Percentiles rank a stretch among this genome's conserved stretches.
phyloP scores from a whole-genome alignment of 2,888 invertebrate species.

The Corbicula japonica region DNA sequence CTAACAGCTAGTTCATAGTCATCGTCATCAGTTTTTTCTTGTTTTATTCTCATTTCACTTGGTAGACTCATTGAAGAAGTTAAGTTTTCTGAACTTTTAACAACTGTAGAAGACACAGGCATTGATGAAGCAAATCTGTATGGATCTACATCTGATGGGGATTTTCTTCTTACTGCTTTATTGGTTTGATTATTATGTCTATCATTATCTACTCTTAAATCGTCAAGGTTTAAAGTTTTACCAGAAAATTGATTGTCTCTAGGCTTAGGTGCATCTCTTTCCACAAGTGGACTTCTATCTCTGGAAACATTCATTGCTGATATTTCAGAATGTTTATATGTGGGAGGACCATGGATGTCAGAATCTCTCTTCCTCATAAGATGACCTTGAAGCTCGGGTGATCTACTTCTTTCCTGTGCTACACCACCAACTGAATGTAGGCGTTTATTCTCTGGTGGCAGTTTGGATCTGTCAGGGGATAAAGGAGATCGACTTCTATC shows the following conservation, averaged over 20 bases:
- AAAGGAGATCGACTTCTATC: too few species aligned
- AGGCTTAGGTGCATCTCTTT: not conserved
- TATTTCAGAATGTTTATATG: too few species aligned
- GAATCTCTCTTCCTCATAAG: too few species aligned
- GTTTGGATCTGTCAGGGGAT: too few species aligned
- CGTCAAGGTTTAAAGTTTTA: conserved; percentile 22
- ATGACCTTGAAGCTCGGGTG: too few species aligned
- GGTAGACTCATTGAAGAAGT: conserved; percentile 12
- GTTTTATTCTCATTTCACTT: conserved; percentile 34
- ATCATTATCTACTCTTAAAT: conserved; percentile 7
- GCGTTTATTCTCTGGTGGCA: too few species aligned
- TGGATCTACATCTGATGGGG: not conserved
- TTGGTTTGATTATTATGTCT: not conserved
- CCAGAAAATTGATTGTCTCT: not conserved
- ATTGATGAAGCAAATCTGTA: conserved; percentile 10
- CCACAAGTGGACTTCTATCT: not conserved
- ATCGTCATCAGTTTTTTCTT: conserved; percentile 51
- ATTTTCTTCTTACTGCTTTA: conserved; percentile 6
- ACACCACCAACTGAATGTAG: too few species aligned
- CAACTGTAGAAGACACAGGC: conserved; percentile 1
- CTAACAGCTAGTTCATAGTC: conserved; percentile 47
- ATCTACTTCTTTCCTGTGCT: conserved; percentile 16
- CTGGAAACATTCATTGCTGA: too few species aligned
- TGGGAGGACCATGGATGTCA: too few species aligned
- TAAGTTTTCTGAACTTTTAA: conserved; percentile 3